phyloP scores from a whole-genome alignment of 1,140 invertebrate species.

The Drosophila yakuba region DNA sequence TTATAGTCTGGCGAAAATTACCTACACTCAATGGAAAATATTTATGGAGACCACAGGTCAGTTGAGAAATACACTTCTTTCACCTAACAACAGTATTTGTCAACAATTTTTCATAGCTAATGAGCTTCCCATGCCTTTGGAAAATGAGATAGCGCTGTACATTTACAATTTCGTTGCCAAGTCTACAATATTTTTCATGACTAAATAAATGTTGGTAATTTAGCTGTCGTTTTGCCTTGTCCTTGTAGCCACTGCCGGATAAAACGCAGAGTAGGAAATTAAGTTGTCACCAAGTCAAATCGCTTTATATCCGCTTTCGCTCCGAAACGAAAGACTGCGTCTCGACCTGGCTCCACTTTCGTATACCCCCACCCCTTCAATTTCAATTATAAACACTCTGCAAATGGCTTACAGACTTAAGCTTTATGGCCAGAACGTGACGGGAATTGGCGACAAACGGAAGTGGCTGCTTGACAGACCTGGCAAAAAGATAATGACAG shows the following conservation, averaged over 20 bases:
- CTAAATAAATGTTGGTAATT: constrained; percentile 28
- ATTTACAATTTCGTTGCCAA: constrained; percentile 15
- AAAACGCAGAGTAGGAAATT: constrained; percentile 26
- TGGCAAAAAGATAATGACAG: constrained; percentile 35
- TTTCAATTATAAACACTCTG: constrained; percentile 74
- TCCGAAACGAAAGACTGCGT: constrained; percentile 9
- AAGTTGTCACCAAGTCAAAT: constrained; percentile 43
- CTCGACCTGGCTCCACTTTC: constrained; percentile 17
- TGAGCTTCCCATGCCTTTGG: constrained; percentile 1
- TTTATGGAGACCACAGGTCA: constrained; percentile 19
- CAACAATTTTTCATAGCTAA: constrained; percentile 30
- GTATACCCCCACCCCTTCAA: constrained; percentile 12
- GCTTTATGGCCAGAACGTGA: constrained; percentile 59
- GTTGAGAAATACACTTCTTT: not conserved
- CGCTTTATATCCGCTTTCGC: constrained; percentile 31
- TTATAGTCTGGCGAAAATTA: constrained; percentile 1
- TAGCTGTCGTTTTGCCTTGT: constrained; percentile 23
- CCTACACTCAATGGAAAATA: constrained; percentile 1
- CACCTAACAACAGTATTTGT: constrained; percentile 17
- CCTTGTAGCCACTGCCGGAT: not conserved
- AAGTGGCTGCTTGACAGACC: constrained; percentile 42
- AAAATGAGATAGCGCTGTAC: constrained; percentile 12
- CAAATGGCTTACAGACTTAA: constrained; percentile 58
- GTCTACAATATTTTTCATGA: constrained; percentile 6
- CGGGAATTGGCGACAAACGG: constrained; percentile 51